These are phyloP conservation scores for Epinotia bilunana DNA, from an alignment of 2,888 invertebrate species.

Conservation along the genomic window DNA sequence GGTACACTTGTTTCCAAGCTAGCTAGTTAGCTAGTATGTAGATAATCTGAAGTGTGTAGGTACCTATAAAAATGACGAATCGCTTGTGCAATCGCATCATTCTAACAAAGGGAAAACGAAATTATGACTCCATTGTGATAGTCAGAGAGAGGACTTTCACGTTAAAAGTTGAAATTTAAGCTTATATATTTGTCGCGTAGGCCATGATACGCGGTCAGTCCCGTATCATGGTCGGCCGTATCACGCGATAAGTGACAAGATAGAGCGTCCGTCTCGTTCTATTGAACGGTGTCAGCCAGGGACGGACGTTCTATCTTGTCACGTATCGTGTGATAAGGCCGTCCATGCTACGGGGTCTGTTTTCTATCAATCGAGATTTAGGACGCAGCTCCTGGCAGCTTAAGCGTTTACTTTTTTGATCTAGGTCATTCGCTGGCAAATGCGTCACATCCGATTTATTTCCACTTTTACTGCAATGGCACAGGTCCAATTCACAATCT, in stretches of 20 bases:
- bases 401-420: slow-evolving; percentile 67
- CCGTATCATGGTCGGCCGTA: too few species aligned
- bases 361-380: slow-evolving; percentile 54
- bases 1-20: too few species aligned
- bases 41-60: too few species aligned
- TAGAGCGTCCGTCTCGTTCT: too few species aligned
- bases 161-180: slow-evolving; percentile 37
- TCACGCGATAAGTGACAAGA: too few species aligned
- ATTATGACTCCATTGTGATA: slow-evolving; percentile 33
- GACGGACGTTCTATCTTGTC: too few species aligned
- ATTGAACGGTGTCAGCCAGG: too few species aligned
- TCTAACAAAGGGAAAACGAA: slow-evolving; percentile 1
- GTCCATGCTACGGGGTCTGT: too few species aligned
- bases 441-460: slow-evolving; percentile 77
- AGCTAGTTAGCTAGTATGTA: too few species aligned
- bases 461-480: slow-evolving; percentile 83
- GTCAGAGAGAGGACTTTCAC: slow-evolving; percentile 25
- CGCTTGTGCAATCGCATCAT: slow-evolving; percentile 12
- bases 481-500: slow-evolving; percentile 79
- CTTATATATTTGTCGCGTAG: slow-evolving; percentile 39
- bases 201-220: too few species aligned
- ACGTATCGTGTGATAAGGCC: too few species aligned
- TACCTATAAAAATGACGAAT: slow-evolving; percentile 5
- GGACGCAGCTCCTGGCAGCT: slow-evolving; percentile 53
- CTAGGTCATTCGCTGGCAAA: slow-evolving; percentile 74